Evolutionary conservation across 1,140 invertebrate species (phyloP), one percentile per base, ranked within the genome.

Genomic region (Plectrocnemia conspersa): DNA sequence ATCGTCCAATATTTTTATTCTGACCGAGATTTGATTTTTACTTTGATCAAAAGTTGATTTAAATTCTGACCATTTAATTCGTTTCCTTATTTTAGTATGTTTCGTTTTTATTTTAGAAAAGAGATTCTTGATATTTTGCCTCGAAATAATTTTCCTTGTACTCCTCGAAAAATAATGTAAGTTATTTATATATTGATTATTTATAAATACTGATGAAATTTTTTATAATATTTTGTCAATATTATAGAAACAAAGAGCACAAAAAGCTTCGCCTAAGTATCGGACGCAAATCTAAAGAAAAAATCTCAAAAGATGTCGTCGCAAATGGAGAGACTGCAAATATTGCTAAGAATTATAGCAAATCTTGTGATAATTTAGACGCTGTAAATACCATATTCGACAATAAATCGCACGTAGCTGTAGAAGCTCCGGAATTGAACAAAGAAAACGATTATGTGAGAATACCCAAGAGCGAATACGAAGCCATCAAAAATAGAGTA

Each of bases 401-500:
- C 48, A 24, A 35, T 5, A 46, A 52, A 21, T 53, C 38, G 2
- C 18, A 27, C 21, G 15, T 48, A 15, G 42, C 57, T 22, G 10
- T 10, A 33, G 54, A 56, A 3, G 15, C 46, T 32, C 57, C 49
- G 16, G 50, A 49, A 56, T 42, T 52, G 58, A 49, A 27, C 47
- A 62, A 61, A 10, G 71, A 78, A 40, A 70, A 73, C 24, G 82
- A 85, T 56, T 86, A 82, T 62, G 81, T 86, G 2, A 74, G 76
- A 56, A 80, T 85, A 61, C 77, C 81, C 11, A 86, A 85, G 68
- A 81, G 76, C 44, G 84, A 87, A 66, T 86, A 85, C 58, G 83
- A 87, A 67, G 82, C 82, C 59, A 86, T 87, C 32, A 84, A 86
- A 67, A 84, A 77, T 63, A 71, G 84, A 66, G 80, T 88, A 11